A percentile compares a stretch with the other conserved stretches of the same genome.
Evolutionary conservation across 1,140 invertebrate genomes (phyloP).

Genomic region (Orius insidiosus): DNA sequence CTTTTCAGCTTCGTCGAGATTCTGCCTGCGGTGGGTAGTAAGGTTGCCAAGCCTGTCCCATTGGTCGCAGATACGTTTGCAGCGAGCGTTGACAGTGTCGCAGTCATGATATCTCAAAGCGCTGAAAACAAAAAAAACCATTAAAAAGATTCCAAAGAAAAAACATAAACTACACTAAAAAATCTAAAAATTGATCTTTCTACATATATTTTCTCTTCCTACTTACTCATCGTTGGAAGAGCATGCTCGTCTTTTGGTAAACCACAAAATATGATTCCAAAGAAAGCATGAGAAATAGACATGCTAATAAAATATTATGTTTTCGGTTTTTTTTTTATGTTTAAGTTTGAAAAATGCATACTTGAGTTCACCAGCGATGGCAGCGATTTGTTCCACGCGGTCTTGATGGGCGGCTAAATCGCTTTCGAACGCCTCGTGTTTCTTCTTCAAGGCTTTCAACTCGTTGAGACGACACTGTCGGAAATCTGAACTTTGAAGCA

Average conservation of each 20-base stretch:
- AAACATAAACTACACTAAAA: too few relatives aligned
- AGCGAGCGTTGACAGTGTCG: conserved; percentile 80
- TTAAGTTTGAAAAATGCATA: conserved; percentile 30
- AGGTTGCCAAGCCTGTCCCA: conserved; percentile 87
- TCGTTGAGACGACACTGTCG: conserved; percentile 91
- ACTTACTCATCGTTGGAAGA: neutral
- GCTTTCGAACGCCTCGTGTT: conserved; percentile 98
- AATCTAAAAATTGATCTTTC: too few relatives aligned
- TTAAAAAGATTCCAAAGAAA: conserved; percentile 2
- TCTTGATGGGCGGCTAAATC: conserved; percentile 95
- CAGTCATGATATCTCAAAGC: conserved; percentile 94
- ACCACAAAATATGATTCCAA: conserved; percentile 1
- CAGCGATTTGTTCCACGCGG: conserved; percentile 96
- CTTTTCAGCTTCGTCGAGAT: conserved; percentile 89
- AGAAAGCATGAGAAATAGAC: neutral
- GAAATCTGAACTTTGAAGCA: conserved; percentile 89
- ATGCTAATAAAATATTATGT: too few relatives aligned
- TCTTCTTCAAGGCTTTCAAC: conserved; percentile 95
- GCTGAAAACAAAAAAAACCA: conserved; percentile 34
- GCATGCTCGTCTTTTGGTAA: neutral
- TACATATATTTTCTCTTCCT: neutral
- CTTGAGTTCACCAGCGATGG: conserved; percentile 98
- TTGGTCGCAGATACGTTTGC: conserved; percentile 86
- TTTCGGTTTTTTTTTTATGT: neutral
- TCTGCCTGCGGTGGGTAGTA: conserved; percentile 78